Conservation (phyloP, 2,797 vertebrate genomes). For the Neosalanx taihuensis region DNA sequence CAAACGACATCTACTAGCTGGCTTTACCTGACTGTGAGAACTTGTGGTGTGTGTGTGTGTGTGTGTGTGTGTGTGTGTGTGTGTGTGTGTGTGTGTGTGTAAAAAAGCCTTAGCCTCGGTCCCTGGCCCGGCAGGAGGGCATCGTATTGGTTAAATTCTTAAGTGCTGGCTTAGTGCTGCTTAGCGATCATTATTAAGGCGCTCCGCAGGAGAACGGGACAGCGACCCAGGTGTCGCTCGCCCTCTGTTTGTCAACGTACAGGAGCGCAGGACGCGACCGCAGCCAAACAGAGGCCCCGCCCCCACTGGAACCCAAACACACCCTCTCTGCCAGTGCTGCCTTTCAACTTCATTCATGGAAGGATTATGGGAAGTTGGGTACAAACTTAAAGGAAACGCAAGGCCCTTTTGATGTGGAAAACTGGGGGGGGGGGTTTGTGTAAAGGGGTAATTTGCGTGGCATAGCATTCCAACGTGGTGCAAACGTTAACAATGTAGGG, state of each 20-base stretch:
- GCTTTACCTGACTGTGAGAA: background rate
- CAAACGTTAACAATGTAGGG: background rate
- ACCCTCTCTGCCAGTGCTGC: background rate
- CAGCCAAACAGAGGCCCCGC: no score
- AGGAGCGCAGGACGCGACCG: background rate
- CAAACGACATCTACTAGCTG: background rate
- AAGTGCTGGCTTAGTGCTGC: constrained; percentile 27
- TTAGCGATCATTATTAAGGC: constrained; percentile 32
- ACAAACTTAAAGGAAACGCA: background rate
- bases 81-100: background rate
- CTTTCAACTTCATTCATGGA: background rate
- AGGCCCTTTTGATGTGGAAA: background rate
- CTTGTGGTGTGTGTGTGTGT: background rate
- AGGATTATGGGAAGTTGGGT: background rate
- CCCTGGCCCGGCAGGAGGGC: background rate
- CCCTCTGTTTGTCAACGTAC: constrained; percentile 23
- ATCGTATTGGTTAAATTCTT: constrained; percentile 19
- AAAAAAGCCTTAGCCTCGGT: background rate
- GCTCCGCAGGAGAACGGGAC: constrained; percentile 17
- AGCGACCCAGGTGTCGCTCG: constrained; percentile 16
- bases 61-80: background rate
- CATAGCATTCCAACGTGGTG: no score
- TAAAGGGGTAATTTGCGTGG: no score
- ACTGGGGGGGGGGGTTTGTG: background rate
- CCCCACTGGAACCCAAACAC: background rate